Percentiles rank a stretch among this genome's conserved stretches.
phyloP scores from a whole-genome alignment of 2,888 invertebrate species.

The Clostera curtula region DNA sequence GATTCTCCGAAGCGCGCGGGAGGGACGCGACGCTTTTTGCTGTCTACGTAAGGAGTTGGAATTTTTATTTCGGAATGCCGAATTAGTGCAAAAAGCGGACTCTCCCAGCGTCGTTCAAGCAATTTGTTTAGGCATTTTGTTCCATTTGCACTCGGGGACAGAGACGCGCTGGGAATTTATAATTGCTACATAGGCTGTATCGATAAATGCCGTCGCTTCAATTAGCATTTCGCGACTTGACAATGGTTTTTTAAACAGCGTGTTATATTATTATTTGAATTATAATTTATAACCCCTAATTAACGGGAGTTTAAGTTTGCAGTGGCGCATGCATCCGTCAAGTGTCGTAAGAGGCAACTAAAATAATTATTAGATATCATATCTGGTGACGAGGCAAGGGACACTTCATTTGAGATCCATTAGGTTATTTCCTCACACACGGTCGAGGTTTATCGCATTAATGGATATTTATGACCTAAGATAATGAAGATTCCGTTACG shows the following conservation, averaged over 20 bases:
- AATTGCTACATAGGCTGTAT: slow-evolving; percentile 47
- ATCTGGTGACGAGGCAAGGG: too few species aligned
- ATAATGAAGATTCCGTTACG: too few species aligned
- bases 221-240: background rate
- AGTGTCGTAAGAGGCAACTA: too few species aligned
- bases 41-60: slow-evolving; percentile 60
- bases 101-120: slow-evolving; percentile 48
- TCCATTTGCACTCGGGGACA: slow-evolving; percentile 49
- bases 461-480: too few species aligned
- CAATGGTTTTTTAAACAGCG: background rate
- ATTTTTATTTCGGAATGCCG: slow-evolving; percentile 75
- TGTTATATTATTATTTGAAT: background rate
- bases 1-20: slow-evolving; percentile 43
- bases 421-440: too few species aligned
- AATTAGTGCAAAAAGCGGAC: slow-evolving; percentile 71
- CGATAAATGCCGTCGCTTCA: slow-evolving; percentile 20
- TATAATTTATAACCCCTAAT: background rate
- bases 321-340: too few species aligned
- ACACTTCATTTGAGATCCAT: too few species aligned
- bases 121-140: slow-evolving; percentile 73
- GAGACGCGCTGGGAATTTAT: slow-evolving; percentile 52
- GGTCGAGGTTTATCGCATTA: too few species aligned
- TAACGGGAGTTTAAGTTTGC: too few species aligned
- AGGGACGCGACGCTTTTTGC: slow-evolving; percentile 47
- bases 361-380: too few species aligned